These are phyloP conservation scores for Enteromius trimaculatus DNA, from an alignment of 2,797 vertebrate genomes.

Conservation along the genomic window DNA sequence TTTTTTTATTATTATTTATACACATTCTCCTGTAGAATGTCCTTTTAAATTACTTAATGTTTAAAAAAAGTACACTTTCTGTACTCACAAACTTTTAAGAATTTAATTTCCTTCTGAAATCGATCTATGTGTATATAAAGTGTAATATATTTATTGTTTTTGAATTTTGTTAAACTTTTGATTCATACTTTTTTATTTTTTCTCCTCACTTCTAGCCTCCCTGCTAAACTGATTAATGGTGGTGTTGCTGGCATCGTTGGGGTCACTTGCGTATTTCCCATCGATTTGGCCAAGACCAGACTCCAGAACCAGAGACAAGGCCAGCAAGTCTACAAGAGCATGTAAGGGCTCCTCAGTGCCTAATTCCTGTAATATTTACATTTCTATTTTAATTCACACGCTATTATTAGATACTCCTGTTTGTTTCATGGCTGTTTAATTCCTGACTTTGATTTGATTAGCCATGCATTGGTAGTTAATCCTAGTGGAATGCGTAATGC, in stretches of 20 bases:
- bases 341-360: constrained; percentile 72
- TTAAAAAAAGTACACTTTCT: neutral
- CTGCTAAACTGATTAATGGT: constrained; percentile 88
- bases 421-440: constrained; percentile 1
- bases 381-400: neutral
- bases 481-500: constrained; percentile 41
- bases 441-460: constrained; percentile 31
- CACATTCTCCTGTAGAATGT: neutral
- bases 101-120: neutral
- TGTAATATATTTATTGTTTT: neutral
- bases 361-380: neutral
- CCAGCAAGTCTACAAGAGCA: constrained; percentile 84
- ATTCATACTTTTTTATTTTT: neutral
- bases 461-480: constrained; percentile 17
- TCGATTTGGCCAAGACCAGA: constrained; percentile 87
- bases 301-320: constrained; percentile 87
- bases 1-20: too few species aligned
- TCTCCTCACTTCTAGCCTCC: constrained; percentile 73
- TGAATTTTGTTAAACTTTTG: too few species aligned
- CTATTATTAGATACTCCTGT: neutral
- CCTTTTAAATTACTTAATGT: neutral
- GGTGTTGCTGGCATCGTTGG: constrained; percentile 88
- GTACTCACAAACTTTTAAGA: neutral
- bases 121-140: too few species aligned
- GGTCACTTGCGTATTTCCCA: constrained; percentile 87